A percentile compares a stretch with the other conserved stretches of the same genome.
Conservation (phyloP, 1,140 invertebrate species). For the Nylanderia fulva region DNA sequence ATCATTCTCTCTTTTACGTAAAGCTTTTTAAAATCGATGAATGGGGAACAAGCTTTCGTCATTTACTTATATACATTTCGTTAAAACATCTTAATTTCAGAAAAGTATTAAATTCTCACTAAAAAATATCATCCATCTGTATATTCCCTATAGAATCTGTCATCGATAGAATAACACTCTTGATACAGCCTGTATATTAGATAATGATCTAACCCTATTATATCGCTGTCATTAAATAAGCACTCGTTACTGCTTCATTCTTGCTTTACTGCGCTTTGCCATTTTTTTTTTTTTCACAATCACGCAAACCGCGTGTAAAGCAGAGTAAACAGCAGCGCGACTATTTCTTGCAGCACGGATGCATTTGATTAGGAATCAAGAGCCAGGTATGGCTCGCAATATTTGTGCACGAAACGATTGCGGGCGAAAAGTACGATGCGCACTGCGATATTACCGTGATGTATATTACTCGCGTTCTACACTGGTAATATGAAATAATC, state of each 20-base stretch:
- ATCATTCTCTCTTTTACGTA: not conserved
- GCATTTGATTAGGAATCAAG: constrained; percentile 61
- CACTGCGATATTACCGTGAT: constrained; percentile 41
- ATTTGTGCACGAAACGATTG: constrained; percentile 60
- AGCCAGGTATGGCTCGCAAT: constrained; percentile 22
- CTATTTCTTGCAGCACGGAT: constrained; percentile 32
- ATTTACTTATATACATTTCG: not conserved
- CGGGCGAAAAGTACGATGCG: constrained; percentile 19
- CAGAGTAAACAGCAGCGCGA: constrained; percentile 34
- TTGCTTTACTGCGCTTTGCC: constrained; percentile 12
- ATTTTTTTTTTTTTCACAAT: constrained; percentile 41
- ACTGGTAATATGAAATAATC: not conserved
- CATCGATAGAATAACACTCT: not conserved
- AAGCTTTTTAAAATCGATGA: not conserved
- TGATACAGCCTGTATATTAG: not conserved
- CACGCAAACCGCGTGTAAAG: constrained; percentile 40
- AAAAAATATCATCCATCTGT: not conserved
- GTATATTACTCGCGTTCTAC: not conserved
- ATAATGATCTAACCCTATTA: constrained; percentile 31
- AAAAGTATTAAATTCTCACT: not conserved
- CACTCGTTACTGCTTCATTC: constrained; percentile 46
- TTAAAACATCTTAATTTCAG: not conserved
- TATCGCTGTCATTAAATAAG: constrained; percentile 37
- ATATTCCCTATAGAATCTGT: constrained; percentile 4
- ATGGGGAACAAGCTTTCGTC: not conserved